A percentile compares a stretch with the other conserved stretches of the same genome.
Evolutionary conservation across 2,797 vertebrate species (phyloP).

Genomic region (Tinamus major): DNA sequence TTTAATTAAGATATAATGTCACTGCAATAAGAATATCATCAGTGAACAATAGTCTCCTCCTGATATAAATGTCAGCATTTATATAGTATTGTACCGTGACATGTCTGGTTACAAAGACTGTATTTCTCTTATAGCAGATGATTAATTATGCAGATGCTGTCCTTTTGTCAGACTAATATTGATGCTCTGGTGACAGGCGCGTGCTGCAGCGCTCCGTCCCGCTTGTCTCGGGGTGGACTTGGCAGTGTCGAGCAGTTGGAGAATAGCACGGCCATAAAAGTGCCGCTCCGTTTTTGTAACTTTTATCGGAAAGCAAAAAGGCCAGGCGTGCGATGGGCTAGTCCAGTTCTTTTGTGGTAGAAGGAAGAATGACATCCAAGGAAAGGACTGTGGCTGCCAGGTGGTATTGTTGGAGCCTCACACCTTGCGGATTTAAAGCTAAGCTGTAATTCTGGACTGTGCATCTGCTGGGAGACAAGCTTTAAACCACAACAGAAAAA

Average conservation of each 20-base stretch:
- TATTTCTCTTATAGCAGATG: slow-evolving; percentile 62
- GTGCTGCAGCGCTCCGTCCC: neutral
- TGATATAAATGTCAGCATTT: slow-evolving; percentile 74
- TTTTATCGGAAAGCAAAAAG: slow-evolving; percentile 3
- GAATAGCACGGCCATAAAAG: neutral
- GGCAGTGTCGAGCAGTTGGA: slow-evolving; percentile 12
- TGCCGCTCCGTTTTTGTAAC: slow-evolving; percentile 4
- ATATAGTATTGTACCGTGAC: slow-evolving; percentile 45
- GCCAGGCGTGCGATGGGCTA: slow-evolving; percentile 27
- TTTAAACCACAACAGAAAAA: neutral
- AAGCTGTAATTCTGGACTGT: neutral
- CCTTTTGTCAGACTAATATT: slow-evolving; percentile 50
- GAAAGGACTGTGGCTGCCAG: neutral
- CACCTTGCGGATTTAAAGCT: slow-evolving; percentile 29
- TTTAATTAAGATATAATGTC: slow-evolving; percentile 74
- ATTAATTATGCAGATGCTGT: slow-evolving; percentile 75
- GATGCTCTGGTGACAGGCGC: slow-evolving; percentile 50
- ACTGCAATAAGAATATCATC: slow-evolving; percentile 55
- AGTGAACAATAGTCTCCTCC: slow-evolving; percentile 65
- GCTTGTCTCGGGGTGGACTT: neutral
- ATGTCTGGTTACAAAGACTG: slow-evolving; percentile 57
- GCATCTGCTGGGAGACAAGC: neutral
- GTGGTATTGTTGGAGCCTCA: neutral
- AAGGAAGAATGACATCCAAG: slow-evolving; percentile 13
- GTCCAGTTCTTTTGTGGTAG: neutral